Evolutionary conservation across 1,140 invertebrate species (phyloP).

Genomic region (Drosophila murphyi): DNA sequence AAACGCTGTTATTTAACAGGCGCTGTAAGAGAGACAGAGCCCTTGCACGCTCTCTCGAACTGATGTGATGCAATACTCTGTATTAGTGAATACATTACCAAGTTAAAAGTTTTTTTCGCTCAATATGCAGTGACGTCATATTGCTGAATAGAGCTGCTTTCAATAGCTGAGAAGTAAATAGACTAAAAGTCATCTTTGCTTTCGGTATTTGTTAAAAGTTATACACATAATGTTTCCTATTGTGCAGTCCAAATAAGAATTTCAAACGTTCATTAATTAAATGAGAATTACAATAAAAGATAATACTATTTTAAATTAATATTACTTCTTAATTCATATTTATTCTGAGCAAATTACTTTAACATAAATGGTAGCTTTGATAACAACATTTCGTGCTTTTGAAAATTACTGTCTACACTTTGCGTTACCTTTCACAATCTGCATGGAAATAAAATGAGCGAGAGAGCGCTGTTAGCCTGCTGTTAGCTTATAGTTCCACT

Average conservation of each 20-base stretch:
- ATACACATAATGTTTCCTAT: no score
- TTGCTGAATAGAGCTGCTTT: not conserved
- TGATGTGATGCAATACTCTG: not conserved
- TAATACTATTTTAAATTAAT: not conserved
- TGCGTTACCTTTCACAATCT: not conserved
- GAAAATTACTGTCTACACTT: not conserved
- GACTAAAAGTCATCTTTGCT: no score
- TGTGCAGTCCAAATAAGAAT: no score
- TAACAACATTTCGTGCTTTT: not conserved
- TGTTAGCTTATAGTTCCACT: not conserved
- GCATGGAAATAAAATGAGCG: not conserved
- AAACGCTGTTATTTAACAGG: not conserved
- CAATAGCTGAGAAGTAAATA: no score
- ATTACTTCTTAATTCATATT: no score
- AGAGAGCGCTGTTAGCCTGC: not conserved
- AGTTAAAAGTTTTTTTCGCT: not conserved
- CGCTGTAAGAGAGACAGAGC: not conserved
- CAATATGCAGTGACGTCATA: not conserved
- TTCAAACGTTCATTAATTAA: no score
- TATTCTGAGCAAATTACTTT: not conserved
- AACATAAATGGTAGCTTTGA: not conserved
- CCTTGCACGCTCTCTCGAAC: constrained; percentile 1
- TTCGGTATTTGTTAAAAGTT: no score
- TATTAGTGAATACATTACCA: not conserved
- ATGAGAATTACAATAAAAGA: no score